phyloP scores from a whole-genome alignment of 1,140 invertebrate species.

The Drosophila takahashii region DNA sequence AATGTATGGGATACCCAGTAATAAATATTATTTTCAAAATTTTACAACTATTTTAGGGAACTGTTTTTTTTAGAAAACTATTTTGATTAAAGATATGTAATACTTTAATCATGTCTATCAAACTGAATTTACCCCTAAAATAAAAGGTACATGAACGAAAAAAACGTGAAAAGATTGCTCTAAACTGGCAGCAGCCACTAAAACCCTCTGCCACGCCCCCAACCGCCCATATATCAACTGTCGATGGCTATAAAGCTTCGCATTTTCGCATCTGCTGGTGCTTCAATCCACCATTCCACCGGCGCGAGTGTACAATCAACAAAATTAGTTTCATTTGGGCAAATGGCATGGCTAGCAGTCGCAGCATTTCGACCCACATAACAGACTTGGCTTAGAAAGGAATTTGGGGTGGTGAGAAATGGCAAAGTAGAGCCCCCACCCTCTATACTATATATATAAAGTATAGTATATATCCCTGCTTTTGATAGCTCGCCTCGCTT shows the following conservation, averaged over 20 bases:
- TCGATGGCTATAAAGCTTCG: slow-evolving; percentile 65
- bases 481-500: slow-evolving; percentile 68
- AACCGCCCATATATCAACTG: slow-evolving; percentile 66
- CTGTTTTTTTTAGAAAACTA: too few relatives aligned
- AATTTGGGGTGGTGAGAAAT: slow-evolving; percentile 17
- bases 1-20: too few relatives aligned
- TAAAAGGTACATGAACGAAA: slow-evolving; percentile 6
- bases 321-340: slow-evolving; percentile 81
- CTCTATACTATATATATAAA: too few relatives aligned
- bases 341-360: slow-evolving; percentile 71
- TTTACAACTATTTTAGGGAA: too few relatives aligned
- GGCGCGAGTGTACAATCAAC: slow-evolving; percentile 67
- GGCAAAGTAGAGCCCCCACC: too few relatives aligned
- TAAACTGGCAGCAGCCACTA: slow-evolving; percentile 51
- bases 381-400: slow-evolving; percentile 62
- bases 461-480: too few relatives aligned
- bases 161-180: slow-evolving; percentile 26
- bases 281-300: slow-evolving; percentile 24
- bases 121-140: background rate
- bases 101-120: too few relatives aligned
- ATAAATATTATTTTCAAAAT: too few relatives aligned
- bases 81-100: too few relatives aligned
- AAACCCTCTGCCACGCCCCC: slow-evolving; percentile 38
- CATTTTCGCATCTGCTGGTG: slow-evolving; percentile 16
- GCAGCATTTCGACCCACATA: slow-evolving; percentile 59